A percentile compares a stretch with the other conserved stretches of the same genome.
phyloP scores from a whole-genome alignment of 2,888 invertebrate genomes.

The Epinotia nisella region DNA sequence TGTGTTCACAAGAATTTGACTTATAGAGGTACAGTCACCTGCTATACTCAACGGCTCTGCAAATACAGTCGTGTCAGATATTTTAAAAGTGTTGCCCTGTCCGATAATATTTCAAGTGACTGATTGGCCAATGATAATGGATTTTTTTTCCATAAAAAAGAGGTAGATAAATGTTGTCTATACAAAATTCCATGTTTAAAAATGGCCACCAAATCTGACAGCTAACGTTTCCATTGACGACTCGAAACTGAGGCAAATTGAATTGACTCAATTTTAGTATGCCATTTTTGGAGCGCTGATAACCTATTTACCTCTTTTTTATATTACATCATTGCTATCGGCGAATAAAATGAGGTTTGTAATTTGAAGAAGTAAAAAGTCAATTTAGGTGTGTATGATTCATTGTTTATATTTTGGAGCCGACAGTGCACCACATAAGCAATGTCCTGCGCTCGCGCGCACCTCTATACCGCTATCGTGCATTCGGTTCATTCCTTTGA shows the following conservation, averaged over 20 bases:
- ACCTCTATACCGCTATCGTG: constrained; percentile 43
- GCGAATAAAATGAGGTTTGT: not conserved
- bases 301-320: too few species aligned
- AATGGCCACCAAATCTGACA: too few species aligned
- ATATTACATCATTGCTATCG: not conserved
- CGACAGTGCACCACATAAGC: not conserved
- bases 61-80: not conserved
- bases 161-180: too few species aligned
- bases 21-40: not conserved
- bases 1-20: not conserved
- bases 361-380: not conserved
- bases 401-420: not conserved
- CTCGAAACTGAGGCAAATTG: too few species aligned
- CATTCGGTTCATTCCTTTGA: constrained; percentile 47
- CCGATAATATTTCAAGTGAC: not conserved
- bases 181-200: too few species aligned
- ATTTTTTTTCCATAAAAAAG: too few species aligned
- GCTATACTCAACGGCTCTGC: not conserved
- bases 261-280: too few species aligned
- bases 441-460: not conserved
- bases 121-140: too few species aligned
- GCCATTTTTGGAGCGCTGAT: too few species aligned
- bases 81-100: not conserved
- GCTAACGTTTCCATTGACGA: too few species aligned
- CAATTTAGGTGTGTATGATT: not conserved